Conservation (phyloP, 2,797 vertebrate species). For the Enteromius treurensis region DNA sequence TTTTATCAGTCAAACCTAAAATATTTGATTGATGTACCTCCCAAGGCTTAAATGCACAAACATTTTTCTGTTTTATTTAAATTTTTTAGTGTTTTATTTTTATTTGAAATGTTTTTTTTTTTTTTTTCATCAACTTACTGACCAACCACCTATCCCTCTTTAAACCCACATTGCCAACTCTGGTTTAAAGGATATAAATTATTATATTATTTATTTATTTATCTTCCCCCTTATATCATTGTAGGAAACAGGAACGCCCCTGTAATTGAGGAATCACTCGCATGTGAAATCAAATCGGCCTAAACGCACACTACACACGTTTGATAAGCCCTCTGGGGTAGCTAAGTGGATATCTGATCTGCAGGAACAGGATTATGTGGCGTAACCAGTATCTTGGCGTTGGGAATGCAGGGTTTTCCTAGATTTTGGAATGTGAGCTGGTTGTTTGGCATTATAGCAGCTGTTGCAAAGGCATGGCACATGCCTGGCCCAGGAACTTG, state of each 20-base stretch:
- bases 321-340: background rate
- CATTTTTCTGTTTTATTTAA: too few relatives aligned
- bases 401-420: conserved; percentile 1
- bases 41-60: background rate
- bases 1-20: too few relatives aligned
- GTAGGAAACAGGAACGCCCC: background rate
- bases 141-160: background rate
- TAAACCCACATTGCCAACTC: background rate
- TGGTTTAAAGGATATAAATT: background rate
- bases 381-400: background rate
- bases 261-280: background rate
- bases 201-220: background rate
- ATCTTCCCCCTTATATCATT: background rate
- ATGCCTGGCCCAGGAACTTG: background rate
- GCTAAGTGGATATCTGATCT: background rate
- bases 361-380: background rate
- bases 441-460: background rate
- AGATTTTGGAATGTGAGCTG: background rate
- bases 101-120: too few relatives aligned
- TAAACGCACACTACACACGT: background rate
- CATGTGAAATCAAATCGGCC: background rate
- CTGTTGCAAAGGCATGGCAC: background rate
- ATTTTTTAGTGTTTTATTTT: too few relatives aligned
- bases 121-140: background rate
- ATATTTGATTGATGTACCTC: too few relatives aligned